Base-by-base conservation (phyloP, 1,140 invertebrate species). In the Pseudomyrmex concolor region DNA sequence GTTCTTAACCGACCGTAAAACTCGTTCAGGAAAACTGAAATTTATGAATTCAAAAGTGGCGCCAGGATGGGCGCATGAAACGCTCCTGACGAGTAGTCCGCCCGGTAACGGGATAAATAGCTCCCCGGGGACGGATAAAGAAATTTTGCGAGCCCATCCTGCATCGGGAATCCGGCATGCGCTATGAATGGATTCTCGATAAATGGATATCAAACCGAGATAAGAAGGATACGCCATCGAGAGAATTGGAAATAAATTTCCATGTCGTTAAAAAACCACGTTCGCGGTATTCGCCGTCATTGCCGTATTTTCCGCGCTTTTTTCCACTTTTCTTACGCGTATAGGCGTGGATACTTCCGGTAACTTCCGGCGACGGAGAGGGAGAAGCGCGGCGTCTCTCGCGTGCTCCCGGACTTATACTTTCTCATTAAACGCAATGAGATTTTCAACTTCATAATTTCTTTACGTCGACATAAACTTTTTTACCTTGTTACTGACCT, bases 361-460 rank as follows among this genome's bases (percentile, higher is more conserved):
- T 48, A 87, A 85, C 59, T 88, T 77, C 51, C 66, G 64, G 12
- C 17, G 5, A 2, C 0, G 25, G 25, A 12, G 10, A 15, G 10
- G 25, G 9, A 25, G 2, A 12, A 19, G n/a, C 62, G 34, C 34
- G 2, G 13, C 10, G 34, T 34, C 34, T 34, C 5, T 34, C 34
- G 19, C 8, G 9, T 17, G 66, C 60, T 80, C 48, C 59, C 25
- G 22, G 70, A 64, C 84, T 84, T 34, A 34, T 34, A 86, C 80
- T 89, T 89, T 89, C 87, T 89, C 87, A 84, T 89, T 89, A 88
- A 88, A 88, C 64, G 78, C 86, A 89, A 89, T 84, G 84, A 86
- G 74, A 88, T 89, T 89, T 86, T 70, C 22, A 89, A 88, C 87
- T 89, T 89, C 81, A 86, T 86, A 88, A 88, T 86, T 88, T 88